A percentile compares a stretch with the other conserved stretches of the same genome.
phyloP scores from a whole-genome alignment of 2,888 invertebrate genomes.

The Deilephila elpenor region DNA sequence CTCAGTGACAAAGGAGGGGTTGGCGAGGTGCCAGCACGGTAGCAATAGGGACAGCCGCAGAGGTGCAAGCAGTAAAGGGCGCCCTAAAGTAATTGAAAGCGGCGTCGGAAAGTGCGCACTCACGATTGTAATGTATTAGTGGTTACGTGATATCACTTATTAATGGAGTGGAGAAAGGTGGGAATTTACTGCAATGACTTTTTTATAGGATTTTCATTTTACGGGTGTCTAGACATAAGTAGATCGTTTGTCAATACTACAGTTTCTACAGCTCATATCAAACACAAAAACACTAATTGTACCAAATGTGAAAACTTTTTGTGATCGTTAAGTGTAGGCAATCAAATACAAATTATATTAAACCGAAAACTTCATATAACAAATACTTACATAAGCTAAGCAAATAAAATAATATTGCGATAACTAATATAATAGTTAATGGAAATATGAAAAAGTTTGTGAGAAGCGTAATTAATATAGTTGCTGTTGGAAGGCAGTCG shows the following conservation, averaged over 20 bases:
- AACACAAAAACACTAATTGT: too few relatives aligned
- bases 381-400: too few relatives aligned
- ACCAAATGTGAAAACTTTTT: not conserved
- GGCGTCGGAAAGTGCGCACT: not conserved
- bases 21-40: conserved; percentile 8
- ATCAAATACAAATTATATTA: not conserved
- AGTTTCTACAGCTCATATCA: too few relatives aligned
- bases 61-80: conserved; percentile 23
- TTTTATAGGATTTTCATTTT: too few relatives aligned
- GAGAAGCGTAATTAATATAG: conserved; percentile 7
- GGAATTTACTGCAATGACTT: not conserved
- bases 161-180: not conserved
- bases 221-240: too few relatives aligned
- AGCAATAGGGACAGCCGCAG: conserved; percentile 23
- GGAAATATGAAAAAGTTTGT: not conserved
- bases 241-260: too few relatives aligned
- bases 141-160: not conserved
- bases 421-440: not conserved
- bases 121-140: not conserved
- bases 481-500: not conserved
- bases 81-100: conserved; percentile 23
- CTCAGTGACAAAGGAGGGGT: conserved; percentile 10
- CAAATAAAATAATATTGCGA: too few relatives aligned
- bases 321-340: not conserved
- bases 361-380: not conserved